phyloP scores from a whole-genome alignment of 2,113 vertebrate genomes.

The Procavia capensis region DNA sequence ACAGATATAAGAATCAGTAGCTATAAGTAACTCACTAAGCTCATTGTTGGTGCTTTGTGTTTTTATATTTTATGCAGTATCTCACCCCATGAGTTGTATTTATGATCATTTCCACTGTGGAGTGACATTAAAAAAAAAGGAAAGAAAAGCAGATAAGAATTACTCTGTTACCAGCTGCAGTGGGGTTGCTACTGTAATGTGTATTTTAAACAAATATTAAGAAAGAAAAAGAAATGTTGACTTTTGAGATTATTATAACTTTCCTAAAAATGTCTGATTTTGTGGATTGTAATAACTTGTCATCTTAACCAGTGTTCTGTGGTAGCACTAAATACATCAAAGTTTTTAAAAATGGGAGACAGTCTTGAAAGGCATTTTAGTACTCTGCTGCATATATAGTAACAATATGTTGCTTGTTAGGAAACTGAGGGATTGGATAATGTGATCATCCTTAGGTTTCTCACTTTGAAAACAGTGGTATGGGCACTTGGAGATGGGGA shows the following conservation, averaged over 20 bases:
- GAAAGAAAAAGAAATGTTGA: constrained; percentile 44
- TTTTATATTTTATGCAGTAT: constrained; percentile 52
- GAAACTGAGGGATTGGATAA: not conserved
- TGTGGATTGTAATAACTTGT: constrained; percentile 27
- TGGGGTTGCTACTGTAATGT: not conserved
- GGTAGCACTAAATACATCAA: constrained; percentile 4
- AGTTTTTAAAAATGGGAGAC: not conserved
- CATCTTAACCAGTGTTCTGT: constrained; percentile 3
- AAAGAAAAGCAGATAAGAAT: not conserved
- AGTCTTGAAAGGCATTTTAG: not conserved
- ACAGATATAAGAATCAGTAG: constrained; percentile 43
- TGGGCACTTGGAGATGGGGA: not conserved
- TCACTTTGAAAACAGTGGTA: not conserved
- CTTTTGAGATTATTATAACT: constrained; percentile 2
- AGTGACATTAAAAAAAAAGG: constrained; percentile 43
- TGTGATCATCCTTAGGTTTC: not conserved
- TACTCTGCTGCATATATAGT: not conserved
- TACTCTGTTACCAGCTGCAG: not conserved
- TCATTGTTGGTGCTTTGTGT: constrained; percentile 50
- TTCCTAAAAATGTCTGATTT: not conserved
- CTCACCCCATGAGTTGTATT: constrained; percentile 40
- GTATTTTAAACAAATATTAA: constrained; percentile 59
- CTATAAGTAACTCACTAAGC: constrained; percentile 61
- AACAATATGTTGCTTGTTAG: constrained; percentile 3
- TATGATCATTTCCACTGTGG: constrained; percentile 50